These are phyloP conservation scores for Dicranocentrus wangi DNA, from an alignment of 2,888 invertebrate genomes.

Conservation along the genomic window DNA sequence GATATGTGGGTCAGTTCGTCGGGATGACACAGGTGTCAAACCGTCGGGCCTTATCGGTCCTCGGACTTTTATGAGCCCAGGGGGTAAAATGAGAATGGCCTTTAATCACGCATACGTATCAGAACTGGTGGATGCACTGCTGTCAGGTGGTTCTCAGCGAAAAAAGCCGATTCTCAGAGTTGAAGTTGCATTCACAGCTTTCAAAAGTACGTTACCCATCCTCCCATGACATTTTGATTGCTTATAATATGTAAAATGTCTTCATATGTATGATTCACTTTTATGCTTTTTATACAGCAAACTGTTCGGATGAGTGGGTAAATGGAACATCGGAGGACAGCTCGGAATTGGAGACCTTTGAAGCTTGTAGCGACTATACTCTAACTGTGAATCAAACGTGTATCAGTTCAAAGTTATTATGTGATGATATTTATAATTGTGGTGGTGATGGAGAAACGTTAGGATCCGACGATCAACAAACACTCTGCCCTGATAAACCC, in stretches of 20 bases:
- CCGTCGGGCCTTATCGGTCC: constrained; percentile 61
- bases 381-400: constrained; percentile 59
- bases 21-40: constrained; percentile 53
- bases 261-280: background rate
- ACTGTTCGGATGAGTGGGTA: constrained; percentile 44
- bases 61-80: constrained; percentile 48
- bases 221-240: no score
- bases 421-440: constrained; percentile 66
- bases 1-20: constrained; percentile 62
- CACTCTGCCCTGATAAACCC: constrained; percentile 61
- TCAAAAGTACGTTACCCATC: constrained; percentile 63
- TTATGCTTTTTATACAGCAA: constrained; percentile 21
- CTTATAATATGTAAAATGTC: background rate
- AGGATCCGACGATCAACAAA: constrained; percentile 63
- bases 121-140: constrained; percentile 63
- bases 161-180: constrained; percentile 57
- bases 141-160: constrained; percentile 57
- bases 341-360: constrained; percentile 46
- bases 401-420: constrained; percentile 66
- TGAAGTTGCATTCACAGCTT: constrained; percentile 67
- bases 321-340: constrained; percentile 40
- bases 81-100: constrained; percentile 58
- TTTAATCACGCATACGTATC: constrained; percentile 69
- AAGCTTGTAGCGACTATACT: constrained; percentile 60
- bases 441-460: constrained; percentile 63